A percentile compares a stretch with the other conserved stretches of the same genome.
These are phyloP conservation scores for Meganola albula DNA, from an alignment of 2,888 invertebrate genomes.

Conservation along the genomic window DNA sequence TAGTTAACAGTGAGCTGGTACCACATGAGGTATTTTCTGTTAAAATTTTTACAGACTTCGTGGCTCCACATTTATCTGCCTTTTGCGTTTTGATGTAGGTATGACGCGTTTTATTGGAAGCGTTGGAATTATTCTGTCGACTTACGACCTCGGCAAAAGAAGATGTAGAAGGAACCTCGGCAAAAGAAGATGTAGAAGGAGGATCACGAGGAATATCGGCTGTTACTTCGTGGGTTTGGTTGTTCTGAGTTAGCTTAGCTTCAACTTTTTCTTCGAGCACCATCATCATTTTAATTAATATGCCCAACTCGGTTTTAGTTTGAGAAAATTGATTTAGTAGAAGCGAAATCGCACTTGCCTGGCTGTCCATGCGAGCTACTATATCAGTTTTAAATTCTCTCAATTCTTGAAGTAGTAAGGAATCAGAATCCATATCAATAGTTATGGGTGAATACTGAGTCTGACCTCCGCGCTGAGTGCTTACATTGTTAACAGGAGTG, in stretches of 20 bases:
- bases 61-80: constrained; percentile 5
- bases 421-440: background rate
- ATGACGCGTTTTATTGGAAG: background rate
- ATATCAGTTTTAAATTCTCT: background rate
- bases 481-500: background rate
- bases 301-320: constrained; percentile 2
- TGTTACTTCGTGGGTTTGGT: background rate
- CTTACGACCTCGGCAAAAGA: constrained; percentile 2
- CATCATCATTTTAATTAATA: constrained; percentile 1
- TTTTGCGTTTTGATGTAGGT: background rate
- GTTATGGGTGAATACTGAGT: background rate
- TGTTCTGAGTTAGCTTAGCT: background rate
- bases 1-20: constrained; percentile 1
- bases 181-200: constrained; percentile 3
- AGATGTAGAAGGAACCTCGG: constrained; percentile 2
- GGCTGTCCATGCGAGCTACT: background rate
- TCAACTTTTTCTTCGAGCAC: constrained; percentile 2
- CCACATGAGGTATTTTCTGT: constrained; percentile 1
- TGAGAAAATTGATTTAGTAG: background rate
- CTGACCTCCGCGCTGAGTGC: background rate
- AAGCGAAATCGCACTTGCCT: background rate
- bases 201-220: background rate
- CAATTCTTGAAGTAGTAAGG: constrained; percentile 1
- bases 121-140: constrained; percentile 1
- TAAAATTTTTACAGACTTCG: constrained; percentile 3